These are phyloP conservation scores for Cantharis rufa DNA, from an alignment of 2,888 invertebrate genomes.

Conservation along the genomic window DNA sequence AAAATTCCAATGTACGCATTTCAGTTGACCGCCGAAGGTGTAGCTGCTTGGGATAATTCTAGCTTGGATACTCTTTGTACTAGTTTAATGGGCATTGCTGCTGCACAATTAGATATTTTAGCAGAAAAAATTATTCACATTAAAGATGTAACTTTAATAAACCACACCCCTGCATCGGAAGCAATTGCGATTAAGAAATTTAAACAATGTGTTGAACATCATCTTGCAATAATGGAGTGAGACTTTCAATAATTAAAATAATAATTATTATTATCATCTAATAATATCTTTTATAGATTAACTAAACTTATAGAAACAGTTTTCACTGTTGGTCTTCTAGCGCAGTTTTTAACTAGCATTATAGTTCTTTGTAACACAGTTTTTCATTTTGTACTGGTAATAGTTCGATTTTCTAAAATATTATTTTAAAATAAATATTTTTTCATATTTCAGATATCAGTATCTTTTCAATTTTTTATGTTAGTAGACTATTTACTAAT, in stretches of 20 bases:
- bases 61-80: constrained; percentile 19
- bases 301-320: constrained; percentile 16
- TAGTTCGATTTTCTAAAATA: too few relatives aligned
- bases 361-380: constrained; percentile 26
- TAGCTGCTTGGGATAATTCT: constrained; percentile 28
- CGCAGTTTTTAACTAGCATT: constrained; percentile 22
- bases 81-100: constrained; percentile 18
- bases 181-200: not conserved
- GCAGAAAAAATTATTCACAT: constrained; percentile 5
- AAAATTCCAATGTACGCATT: constrained; percentile 17
- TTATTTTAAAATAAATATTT: too few relatives aligned
- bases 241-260: not conserved
- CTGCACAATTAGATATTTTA: constrained; percentile 24
- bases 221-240: constrained; percentile 18
- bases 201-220: constrained; percentile 21
- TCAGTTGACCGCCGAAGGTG: constrained; percentile 11
- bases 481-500: constrained; percentile 13
- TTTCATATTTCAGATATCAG: constrained; percentile 1
- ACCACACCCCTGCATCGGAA: not conserved
- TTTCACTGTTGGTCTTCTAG: constrained; percentile 18
- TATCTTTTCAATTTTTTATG: constrained; percentile 16
- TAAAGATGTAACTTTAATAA: not conserved
- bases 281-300: constrained; percentile 8
- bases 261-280: not conserved
- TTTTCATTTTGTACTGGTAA: constrained; percentile 23